These are phyloP conservation scores for Eristalis pertinax DNA, from an alignment of 2,888 invertebrate species.

Conservation along the genomic window DNA sequence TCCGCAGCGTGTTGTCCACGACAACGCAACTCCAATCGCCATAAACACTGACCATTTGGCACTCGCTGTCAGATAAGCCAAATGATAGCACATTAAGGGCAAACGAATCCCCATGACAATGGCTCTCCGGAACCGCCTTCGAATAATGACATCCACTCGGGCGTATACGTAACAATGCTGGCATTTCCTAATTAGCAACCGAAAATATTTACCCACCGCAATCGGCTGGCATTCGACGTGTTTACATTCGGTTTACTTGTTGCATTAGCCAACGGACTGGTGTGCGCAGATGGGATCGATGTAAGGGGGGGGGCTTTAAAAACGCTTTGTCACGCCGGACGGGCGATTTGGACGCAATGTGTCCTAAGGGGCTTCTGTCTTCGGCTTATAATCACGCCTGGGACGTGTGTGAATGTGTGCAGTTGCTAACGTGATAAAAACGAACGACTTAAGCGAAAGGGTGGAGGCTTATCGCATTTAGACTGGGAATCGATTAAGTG, in stretches of 20 bases:
- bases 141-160: neutral
- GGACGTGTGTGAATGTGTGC: neutral
- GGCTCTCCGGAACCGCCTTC: neutral
- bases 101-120: neutral
- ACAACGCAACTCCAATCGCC: neutral
- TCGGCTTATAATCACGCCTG: neutral
- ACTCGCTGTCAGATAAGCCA: neutral
- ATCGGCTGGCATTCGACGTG: conserved; percentile 26
- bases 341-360: neutral
- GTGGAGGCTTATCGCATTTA: neutral
- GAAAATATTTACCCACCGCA: conserved; percentile 32
- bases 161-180: neutral
- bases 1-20: neutral
- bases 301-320: conserved; percentile 30
- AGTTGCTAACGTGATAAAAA: neutral
- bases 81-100: neutral
- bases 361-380: neutral
- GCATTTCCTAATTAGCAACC: conserved; percentile 31
- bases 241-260: conserved; percentile 21
- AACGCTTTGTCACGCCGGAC: conserved; percentile 10
- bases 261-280: conserved; percentile 14
- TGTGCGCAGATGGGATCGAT: conserved; percentile 23
- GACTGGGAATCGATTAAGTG: neutral
- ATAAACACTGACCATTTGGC: neutral
- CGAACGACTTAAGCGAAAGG: neutral